Percentiles rank a stretch among this genome's conserved stretches.
Conservation (phyloP, 2,797 vertebrate genomes). For the Neoniphon sammara region DNA sequence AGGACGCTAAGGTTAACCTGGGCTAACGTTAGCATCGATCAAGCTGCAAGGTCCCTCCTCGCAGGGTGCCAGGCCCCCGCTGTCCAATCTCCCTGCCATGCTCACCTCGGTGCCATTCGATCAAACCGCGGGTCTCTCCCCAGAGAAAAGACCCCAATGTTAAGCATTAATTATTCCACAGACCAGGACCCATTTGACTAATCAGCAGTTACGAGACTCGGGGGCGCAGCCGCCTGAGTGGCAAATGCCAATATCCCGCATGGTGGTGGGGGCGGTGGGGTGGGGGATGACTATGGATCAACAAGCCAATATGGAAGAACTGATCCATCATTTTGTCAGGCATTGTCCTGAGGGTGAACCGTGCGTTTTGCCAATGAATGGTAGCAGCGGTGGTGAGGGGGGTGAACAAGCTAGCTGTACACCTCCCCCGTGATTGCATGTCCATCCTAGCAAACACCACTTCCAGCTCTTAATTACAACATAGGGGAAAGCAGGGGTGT, state of each 20-base stretch:
- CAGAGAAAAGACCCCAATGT: conserved; percentile 80
- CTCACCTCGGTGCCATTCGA: conserved; percentile 76
- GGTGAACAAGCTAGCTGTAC: conserved; percentile 68
- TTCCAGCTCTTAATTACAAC: conserved; percentile 70
- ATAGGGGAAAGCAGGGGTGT: conserved; percentile 46
- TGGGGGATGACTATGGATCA: conserved; percentile 85
- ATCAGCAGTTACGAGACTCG: conserved; percentile 87
- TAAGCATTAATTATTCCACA: conserved; percentile 90
- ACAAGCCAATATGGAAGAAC: conserved; percentile 88
- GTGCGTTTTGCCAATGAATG: conserved; percentile 85
- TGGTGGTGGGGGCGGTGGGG: conserved; percentile 60
- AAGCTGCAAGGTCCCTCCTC: conserved; percentile 46
- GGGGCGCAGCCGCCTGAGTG: conserved; percentile 84
- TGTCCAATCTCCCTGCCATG: conserved; percentile 71
- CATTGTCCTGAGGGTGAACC: conserved; percentile 77
- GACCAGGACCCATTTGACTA: conserved; percentile 88
- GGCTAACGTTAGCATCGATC: conserved; percentile 85
- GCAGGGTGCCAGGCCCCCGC: conserved; percentile 69
- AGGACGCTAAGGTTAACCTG: conserved; percentile 79
- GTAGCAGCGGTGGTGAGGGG: conserved; percentile 37
- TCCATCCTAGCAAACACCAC: conserved; percentile 81
- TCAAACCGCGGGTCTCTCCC: conserved; percentile 77
- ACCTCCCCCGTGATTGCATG: conserved; percentile 73
- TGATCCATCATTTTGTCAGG: conserved; percentile 93
- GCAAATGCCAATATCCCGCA: conserved; percentile 94